phyloP scores from a whole-genome alignment of 2,797 vertebrate genomes.

The Gymnocypris eckloni region DNA sequence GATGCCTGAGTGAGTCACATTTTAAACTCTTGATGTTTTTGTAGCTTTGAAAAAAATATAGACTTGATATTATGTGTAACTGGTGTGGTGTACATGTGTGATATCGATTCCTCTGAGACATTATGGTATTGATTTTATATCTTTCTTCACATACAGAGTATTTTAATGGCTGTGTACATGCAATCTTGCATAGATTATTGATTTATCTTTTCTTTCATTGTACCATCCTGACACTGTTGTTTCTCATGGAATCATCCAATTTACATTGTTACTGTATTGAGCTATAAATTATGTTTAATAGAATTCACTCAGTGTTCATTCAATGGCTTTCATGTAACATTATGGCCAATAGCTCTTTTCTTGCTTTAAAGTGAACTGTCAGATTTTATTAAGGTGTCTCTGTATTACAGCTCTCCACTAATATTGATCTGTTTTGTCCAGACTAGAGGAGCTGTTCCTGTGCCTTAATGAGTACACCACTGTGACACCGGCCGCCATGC shows the following conservation, averaged over 20 bases:
- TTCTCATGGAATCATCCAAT: neutral
- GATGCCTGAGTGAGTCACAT: constrained; percentile 87
- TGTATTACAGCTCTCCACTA: neutral
- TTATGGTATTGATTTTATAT: neutral
- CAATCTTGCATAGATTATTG: neutral
- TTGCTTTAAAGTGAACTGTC: neutral
- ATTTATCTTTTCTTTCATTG: neutral
- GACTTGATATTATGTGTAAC: neutral
- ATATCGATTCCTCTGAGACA: neutral
- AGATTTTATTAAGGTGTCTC: neutral
- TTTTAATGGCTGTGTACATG: neutral
- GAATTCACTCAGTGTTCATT: neutral
- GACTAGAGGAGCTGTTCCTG: constrained; percentile 97
- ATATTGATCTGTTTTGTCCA: constrained; percentile 63
- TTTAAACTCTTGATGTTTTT: neutral
- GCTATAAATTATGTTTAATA: neutral
- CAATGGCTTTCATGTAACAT: neutral
- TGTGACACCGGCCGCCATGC: constrained; percentile 85
- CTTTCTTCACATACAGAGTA: neutral
- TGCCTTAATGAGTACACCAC: constrained; percentile 97
- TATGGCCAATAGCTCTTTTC: neutral
- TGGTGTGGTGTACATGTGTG: neutral
- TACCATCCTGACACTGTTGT: neutral
- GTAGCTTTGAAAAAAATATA: neutral
- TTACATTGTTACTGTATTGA: neutral